Conservation (phyloP, 2,888 invertebrate genomes). For the Pantelozetes paolii region DNA sequence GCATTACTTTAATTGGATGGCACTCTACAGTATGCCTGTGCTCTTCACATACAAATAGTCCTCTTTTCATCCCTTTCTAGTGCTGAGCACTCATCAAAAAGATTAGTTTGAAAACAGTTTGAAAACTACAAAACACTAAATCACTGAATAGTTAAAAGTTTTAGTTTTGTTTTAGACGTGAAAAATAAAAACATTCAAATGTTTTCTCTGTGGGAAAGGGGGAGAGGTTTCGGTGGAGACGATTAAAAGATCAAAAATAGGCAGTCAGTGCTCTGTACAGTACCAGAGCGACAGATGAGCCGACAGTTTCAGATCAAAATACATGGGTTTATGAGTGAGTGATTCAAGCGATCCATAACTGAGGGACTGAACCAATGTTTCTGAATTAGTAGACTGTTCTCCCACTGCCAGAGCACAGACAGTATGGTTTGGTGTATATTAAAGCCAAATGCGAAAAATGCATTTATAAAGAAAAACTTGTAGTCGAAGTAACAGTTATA, state of each 20-base stretch:
- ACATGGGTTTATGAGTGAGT: neutral
- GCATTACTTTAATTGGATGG: slow-evolving; percentile 19
- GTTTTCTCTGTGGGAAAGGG: slow-evolving; percentile 16
- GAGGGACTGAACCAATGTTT: neutral
- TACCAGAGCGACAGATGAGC: neutral
- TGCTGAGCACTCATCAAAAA: neutral
- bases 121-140: neutral
- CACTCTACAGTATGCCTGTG: neutral
- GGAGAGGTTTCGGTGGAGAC: neutral
- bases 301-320: neutral
- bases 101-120: slow-evolving; percentile 5
- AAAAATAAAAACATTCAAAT: slow-evolving; percentile 19
- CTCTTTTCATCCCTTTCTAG: neutral
- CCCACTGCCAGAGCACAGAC: neutral
- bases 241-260: slow-evolving; percentile 29
- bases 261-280: neutral
- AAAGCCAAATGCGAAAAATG: slow-evolving; percentile 27
- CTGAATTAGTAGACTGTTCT: neutral
- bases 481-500: slow-evolving; percentile 19
- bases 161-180: neutral
- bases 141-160: neutral
- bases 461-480: slow-evolving; percentile 22
- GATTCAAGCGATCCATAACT: slow-evolving; percentile 22
- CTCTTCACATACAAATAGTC: neutral
- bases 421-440: neutral